Evolutionary conservation across 2,888 invertebrate genomes (phyloP).

Genomic region (Scaeva pyrastri): DNA sequence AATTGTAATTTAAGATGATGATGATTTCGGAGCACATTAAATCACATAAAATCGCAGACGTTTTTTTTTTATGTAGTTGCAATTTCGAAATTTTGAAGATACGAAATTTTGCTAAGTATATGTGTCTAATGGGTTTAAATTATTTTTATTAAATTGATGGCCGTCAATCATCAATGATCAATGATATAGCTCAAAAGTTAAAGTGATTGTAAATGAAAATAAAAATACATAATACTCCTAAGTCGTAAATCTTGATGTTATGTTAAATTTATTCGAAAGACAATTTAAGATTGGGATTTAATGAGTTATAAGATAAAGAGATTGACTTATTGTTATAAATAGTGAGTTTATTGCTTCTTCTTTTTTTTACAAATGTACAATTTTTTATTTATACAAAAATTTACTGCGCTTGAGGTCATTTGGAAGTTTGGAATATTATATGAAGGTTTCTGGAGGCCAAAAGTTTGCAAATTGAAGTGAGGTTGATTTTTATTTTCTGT

Average conservation of each 20-base stretch:
- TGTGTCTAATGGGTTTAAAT: too few relatives aligned
- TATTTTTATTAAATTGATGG: neutral
- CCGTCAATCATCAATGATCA: conserved; percentile 39
- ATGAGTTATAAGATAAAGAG: conserved; percentile 24
- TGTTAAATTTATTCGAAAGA: conserved; percentile 28
- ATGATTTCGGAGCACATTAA: neutral
- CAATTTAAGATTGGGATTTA: conserved; percentile 26
- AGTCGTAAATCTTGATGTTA: neutral
- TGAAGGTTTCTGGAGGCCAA: conserved; percentile 7
- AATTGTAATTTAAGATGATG: neutral
- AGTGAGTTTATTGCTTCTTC: neutral
- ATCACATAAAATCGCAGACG: neutral
- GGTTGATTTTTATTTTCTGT: neutral
- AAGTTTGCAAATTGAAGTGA: neutral
- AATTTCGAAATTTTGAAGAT: conserved; percentile 11
- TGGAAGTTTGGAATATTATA: conserved; percentile 11
- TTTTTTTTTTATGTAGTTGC: neutral
- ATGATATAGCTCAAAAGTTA: neutral
- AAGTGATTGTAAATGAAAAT: conserved; percentile 33
- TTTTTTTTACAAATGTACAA: neutral
- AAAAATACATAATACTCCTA: too few relatives aligned
- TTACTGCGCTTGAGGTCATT: neutral
- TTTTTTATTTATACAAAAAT: too few relatives aligned
- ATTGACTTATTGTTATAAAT: neutral
- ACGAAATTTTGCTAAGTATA: neutral